A percentile compares a stretch with the other conserved stretches of the same genome.
Conservation (phyloP, 2,888 invertebrate genomes). For the Daptonema setosum region DNA sequence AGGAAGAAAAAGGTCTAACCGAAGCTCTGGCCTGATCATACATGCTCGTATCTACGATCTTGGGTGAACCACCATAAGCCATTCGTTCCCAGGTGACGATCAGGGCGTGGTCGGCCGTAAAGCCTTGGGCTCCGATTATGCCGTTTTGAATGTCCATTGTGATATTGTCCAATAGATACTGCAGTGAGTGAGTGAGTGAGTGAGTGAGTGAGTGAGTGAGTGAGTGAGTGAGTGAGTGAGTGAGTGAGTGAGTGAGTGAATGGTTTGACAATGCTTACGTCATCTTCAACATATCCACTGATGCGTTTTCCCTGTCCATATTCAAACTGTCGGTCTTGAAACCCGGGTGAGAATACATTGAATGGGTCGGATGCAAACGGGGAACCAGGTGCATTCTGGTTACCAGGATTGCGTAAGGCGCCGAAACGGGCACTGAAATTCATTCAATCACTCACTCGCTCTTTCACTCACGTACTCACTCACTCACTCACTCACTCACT, state of each 20-base stretch:
- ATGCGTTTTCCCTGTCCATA: background rate
- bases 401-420: background rate
- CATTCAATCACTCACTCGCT: background rate
- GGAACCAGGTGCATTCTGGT: background rate
- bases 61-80: constrained; percentile 21
- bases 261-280: background rate
- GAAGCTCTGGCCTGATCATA: background rate
- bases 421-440: background rate
- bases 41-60: constrained; percentile 7
- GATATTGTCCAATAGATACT: background rate
- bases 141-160: constrained; percentile 62
- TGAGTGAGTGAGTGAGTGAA: background rate
- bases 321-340: background rate
- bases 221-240: background rate
- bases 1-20: too few species aligned
- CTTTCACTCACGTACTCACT: background rate
- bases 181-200: background rate
- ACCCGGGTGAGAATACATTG: background rate
- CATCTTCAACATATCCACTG: background rate
- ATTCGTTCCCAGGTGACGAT: constrained; percentile 85
- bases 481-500: background rate
- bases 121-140: constrained; percentile 62
- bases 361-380: background rate
- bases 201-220: background rate
- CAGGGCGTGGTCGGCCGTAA: constrained; percentile 64